Evolutionary conservation across 2,888 invertebrate species (phyloP).

Genomic region (Monoplex corrugatus): DNA sequence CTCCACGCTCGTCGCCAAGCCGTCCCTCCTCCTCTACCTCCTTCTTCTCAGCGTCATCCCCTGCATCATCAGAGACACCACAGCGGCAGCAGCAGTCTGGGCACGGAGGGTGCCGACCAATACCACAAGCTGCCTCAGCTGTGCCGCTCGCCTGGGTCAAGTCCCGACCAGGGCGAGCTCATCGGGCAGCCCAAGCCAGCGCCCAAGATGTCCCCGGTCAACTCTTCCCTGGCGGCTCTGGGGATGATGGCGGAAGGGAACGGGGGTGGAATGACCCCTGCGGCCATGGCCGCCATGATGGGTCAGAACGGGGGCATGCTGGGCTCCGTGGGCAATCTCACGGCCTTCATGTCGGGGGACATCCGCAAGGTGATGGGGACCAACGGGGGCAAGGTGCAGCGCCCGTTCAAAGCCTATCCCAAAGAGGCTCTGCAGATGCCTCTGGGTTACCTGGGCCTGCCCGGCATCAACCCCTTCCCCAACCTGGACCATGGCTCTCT

Average conservation of each 20-base stretch:
- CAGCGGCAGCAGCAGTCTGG: neutral
- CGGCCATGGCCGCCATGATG: slow-evolving; percentile 31
- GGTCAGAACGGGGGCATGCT: slow-evolving; percentile 39
- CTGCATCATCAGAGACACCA: neutral
- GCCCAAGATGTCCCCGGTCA: neutral
- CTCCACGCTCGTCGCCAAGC: neutral
- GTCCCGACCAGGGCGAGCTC: slow-evolving; percentile 22
- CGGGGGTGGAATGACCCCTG: neutral
- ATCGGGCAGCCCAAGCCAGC: slow-evolving; percentile 10
- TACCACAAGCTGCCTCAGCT: neutral
- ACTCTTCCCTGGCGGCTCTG: slow-evolving; percentile 29
- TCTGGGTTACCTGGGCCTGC: slow-evolving; percentile 81
- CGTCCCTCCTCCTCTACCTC: neutral
- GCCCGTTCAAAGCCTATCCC: slow-evolving; percentile 85
- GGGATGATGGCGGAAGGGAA: slow-evolving; percentile 22
- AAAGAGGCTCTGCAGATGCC: slow-evolving; percentile 86
- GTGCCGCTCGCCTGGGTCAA: slow-evolving; percentile 5
- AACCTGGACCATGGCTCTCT: slow-evolving; percentile 64
- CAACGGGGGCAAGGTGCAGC: slow-evolving; percentile 64
- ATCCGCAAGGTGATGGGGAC: slow-evolving; percentile 25
- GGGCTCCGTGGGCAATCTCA: neutral
- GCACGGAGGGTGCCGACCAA: neutral
- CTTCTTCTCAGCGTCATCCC: neutral
- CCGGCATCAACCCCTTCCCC: slow-evolving; percentile 69
- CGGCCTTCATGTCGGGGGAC: slow-evolving; percentile 15